Evolutionary conservation across 2,797 vertebrate species (phyloP), one percentile per base, ranked within the genome.

Genomic region (Clarias platycephalus): DNA sequence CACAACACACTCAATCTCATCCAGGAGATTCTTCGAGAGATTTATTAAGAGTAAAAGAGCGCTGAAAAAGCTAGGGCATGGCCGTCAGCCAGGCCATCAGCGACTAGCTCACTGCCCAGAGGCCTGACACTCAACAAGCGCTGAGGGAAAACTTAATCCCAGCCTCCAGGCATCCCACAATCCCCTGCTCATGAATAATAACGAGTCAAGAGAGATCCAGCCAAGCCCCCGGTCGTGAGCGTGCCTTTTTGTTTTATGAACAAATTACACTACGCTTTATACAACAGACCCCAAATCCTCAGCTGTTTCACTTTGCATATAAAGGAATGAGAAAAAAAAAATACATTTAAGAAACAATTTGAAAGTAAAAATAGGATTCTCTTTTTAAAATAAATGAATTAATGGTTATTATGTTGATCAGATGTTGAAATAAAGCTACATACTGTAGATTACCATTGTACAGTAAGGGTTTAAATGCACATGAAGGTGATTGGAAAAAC

Each of bases 121-220:
- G 40, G 24, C 40, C 37, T 72, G 24, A 15, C 93, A 93, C 94
- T 93, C 93, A 95, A 95, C 93, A 94, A 93, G 94, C 93, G 91
- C 93, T 91, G 86, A 94, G 94, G 94, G 95, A 95, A 90, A 93
- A 92, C 90, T 90, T 95, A 95, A 95, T 95, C 92, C 90, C 91
- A 85, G 93, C 94, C 93, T 91, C 93, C 89, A 90, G 93, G 91
- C 92, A 91, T 91, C 93, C 90, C 93, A 91, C 92, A 87, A 85
- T 79, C 84, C 84, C 80, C 58, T 44, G 5, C 93, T 95, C 93
- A 95, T 95, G 95, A 95, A 95, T 95, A 95, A 93, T 94, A 95
- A 95, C 94, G 91, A 91, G 84, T 89, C 91, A 92, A 92, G 93
- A 93, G 92, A 91, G 82, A 86, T 74, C 66, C 26, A 63, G 79